phyloP scores from a whole-genome alignment of 2,888 invertebrate genomes.

The Torymus tubicola region DNA sequence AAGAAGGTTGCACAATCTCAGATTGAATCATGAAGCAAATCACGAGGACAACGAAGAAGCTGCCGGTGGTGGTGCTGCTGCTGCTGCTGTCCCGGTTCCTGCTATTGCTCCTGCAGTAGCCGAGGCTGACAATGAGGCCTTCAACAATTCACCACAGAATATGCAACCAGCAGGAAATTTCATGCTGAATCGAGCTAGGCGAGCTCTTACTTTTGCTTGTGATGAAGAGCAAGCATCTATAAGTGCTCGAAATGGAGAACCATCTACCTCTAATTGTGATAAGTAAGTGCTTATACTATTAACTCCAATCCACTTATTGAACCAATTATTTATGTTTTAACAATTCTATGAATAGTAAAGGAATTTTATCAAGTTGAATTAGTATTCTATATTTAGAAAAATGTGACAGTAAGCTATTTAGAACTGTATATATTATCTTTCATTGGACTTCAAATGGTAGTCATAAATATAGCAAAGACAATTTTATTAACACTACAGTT shows the following conservation, averaged over 20 bases:
- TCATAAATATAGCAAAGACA: conserved; percentile 19
- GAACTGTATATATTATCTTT: not conserved
- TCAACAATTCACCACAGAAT: conserved; percentile 66
- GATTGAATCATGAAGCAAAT: conserved; percentile 62
- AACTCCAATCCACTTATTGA: not conserved
- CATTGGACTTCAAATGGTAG: not conserved
- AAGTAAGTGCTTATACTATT: conserved; percentile 61
- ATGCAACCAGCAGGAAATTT: conserved; percentile 66
- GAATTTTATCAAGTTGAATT: not conserved
- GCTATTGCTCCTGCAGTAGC: conserved; percentile 38
- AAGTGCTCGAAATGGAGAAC: conserved; percentile 62
- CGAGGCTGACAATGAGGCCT: conserved; percentile 59
- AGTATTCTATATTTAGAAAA: not conserved
- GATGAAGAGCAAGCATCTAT: conserved; percentile 68
- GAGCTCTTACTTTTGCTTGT: conserved; percentile 67
- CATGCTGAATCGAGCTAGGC: conserved; percentile 66
- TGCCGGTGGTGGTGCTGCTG: conserved; percentile 40
- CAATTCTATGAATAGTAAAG: conserved; percentile 5
- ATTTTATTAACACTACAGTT: not conserved
- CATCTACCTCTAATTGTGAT: conserved; percentile 64
- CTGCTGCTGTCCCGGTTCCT: not conserved
- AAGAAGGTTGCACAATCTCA: conserved; percentile 64
- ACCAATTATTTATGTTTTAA: not conserved
- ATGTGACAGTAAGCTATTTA: not conserved
- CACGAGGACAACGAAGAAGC: conserved; percentile 53